Base-by-base conservation (phyloP, 2,888 invertebrate genomes). In the Belgica antarctica region DNA sequence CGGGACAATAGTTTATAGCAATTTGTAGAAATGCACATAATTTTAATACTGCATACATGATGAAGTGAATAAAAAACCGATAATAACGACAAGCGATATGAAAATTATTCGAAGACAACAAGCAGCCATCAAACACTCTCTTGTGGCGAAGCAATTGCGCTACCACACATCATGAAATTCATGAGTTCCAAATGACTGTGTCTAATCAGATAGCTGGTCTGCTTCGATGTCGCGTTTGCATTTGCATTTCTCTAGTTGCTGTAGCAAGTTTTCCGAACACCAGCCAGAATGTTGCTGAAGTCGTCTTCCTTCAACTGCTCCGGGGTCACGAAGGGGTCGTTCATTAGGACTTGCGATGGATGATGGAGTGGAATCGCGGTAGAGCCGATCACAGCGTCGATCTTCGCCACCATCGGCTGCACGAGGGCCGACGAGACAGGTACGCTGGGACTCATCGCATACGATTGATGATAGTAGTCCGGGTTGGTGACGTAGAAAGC, bases 221-320 rank as follows among this genome's bases (percentile, higher is more conserved):
- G 57, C 22, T 59, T 27, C 62, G 2, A 10, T 46, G 1, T 19
- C n/a, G n/a, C 12, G n/a, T n/a, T n/a, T n/a, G n/a, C n/a, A n/a
- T 41, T 41, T 41, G 3, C 41, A n/a, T 41, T 5, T 41, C 41
- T 10, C 41, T 41, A 86, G 78, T 86, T 90, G 83, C 90, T 91
- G 81, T 90, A 91, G 78, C 90, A 91, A 46, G 93, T 93, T 79
- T 93, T 92, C 73, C 93, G 83, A 62, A 93, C 93, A 72, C 92
- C 92, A 2, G 93, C 93, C 72, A 93, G 82, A 75, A 93, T 92
- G 75, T 92, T 92, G 82, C 92, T 92, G 80, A 93, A 92, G 77
- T 92, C 92, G 73, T 92, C 92, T 73, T 92, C 92, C 68, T 87
- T 86, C 74, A 90, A 86, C n/a, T 81, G 81, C 62, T 85, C 85